Evolutionary conservation across 2,797 vertebrate genomes (phyloP), one percentile per base, ranked within the genome.

Genomic region (Epinephelus awoara): DNA sequence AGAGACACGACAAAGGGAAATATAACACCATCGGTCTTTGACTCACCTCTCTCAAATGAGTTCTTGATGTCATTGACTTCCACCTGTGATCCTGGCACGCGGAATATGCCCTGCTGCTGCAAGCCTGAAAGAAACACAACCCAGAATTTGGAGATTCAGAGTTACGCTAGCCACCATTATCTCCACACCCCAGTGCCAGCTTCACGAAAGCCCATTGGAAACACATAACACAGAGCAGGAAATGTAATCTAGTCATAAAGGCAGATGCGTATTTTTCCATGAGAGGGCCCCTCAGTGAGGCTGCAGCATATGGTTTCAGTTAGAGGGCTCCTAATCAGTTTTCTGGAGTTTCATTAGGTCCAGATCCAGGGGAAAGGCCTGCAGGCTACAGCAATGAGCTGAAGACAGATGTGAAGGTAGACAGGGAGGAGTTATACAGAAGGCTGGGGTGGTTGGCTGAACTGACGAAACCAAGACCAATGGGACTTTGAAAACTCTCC

Each of bases 1-100:
- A 38, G 38, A 34, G 34, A 67, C 8, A 38, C 56, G 4, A 67
- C 69, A 75, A 61, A 2, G 5, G 18, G 17, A 5, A 38, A 40
- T 13, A 8, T 21, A 46, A 42, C 7, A 0, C 25, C 63, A 71
- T 62, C 21, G 42, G 42, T 57, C 56, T 84, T 68, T 57, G 42
- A 86, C 96, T 82, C 83, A 98, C 98, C 98, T 97, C 98, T 97
- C 92, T 99, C 98, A 91, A 99, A 99, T 2, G 98, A 99, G 89
- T 99, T 99, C 95, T 99, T 99, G 93, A 99, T 99, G 91, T 99
- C 98, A 2, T 99, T 99, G 91, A 99, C 98, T 94, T 99, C 98
- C 72, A 98, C 97, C 93, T 99, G 98, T 70, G 98, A 99, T 86
- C 98, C 98, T 1, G 98, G 98, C 88, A 99, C 98, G 63, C 98